These are phyloP conservation scores for Dipodomys spectabilis DNA, from an alignment of 2,113 vertebrate species.

Conservation along the genomic window DNA sequence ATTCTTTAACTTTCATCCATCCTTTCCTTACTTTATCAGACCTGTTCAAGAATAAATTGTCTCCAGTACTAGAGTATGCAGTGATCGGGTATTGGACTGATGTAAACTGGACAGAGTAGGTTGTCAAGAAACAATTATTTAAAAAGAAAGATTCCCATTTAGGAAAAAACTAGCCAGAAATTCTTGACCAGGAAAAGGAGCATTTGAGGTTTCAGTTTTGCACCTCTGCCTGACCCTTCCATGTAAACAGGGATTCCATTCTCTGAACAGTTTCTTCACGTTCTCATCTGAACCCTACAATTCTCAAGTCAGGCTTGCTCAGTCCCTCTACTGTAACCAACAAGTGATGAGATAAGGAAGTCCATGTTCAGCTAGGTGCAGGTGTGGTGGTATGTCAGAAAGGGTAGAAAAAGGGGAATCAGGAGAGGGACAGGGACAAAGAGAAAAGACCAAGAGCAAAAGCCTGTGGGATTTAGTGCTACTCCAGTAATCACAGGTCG, in stretches of 20 bases:
- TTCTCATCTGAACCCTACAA: background rate
- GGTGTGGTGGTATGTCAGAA: background rate
- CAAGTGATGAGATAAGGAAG: background rate
- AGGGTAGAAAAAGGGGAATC: background rate
- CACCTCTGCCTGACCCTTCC: background rate
- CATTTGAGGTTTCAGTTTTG: background rate
- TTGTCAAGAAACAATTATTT: background rate
- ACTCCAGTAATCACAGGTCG: background rate
- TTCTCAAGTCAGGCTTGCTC: background rate
- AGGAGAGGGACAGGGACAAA: background rate
- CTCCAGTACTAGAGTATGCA: background rate
- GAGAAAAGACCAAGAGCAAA: background rate
- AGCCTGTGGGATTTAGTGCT: background rate
- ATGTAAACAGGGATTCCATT: fast-evolving
- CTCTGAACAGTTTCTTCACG: background rate
- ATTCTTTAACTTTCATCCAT: background rate
- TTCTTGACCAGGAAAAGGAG: background rate
- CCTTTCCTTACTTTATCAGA: background rate
- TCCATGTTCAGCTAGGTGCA: background rate
- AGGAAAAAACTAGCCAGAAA: background rate
- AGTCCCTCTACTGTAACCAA: background rate
- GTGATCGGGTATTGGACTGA: too few relatives aligned
- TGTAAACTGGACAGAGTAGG: background rate
- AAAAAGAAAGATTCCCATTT: background rate
- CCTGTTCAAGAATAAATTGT: background rate